Conservation (phyloP, 1,140 invertebrate species). For the Neodiprion fabricii region DNA sequence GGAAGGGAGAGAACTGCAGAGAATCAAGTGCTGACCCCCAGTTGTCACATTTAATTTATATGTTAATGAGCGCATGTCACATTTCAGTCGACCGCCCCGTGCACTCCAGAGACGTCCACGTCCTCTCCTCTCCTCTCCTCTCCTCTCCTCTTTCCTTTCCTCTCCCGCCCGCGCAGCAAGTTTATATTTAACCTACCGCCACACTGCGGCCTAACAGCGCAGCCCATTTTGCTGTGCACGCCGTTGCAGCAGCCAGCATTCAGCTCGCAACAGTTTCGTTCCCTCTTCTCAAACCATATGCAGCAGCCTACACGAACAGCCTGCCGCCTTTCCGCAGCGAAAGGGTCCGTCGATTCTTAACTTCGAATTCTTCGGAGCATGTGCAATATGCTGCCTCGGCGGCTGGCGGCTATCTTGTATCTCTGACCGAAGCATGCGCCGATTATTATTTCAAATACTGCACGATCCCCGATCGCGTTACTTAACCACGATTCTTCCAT, state of each 20-base stretch:
- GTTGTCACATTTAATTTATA: constrained; percentile 51
- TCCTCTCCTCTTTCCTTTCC: constrained; percentile 22
- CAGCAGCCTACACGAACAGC: too few species aligned
- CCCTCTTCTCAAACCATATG: neutral
- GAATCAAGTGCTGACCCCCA: constrained; percentile 37
- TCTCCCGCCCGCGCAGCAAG: constrained; percentile 1
- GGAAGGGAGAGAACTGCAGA: neutral
- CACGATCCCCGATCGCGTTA: neutral
- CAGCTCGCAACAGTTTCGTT: neutral
- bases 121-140: constrained; percentile 9
- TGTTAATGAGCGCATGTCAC: constrained; percentile 48
- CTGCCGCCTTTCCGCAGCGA: too few species aligned
- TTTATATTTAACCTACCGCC: constrained; percentile 7
- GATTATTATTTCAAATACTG: too few species aligned
- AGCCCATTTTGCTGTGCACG: neutral
- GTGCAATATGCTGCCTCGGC: too few species aligned
- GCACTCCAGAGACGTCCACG: constrained; percentile 26
- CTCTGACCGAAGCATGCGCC: too few species aligned
- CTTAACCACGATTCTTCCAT: neutral
- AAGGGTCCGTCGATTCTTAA: too few species aligned
- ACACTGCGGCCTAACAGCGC: constrained; percentile 1
- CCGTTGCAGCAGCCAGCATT: neutral
- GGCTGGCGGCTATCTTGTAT: too few species aligned
- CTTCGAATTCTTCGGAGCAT: too few species aligned
- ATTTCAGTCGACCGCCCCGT: constrained; percentile 29